A percentile compares a stretch with the other conserved stretches of the same genome.
Evolutionary conservation across 2,113 vertebrate genomes (phyloP).

Genomic region (pig (Sus scrofa)): DNA sequence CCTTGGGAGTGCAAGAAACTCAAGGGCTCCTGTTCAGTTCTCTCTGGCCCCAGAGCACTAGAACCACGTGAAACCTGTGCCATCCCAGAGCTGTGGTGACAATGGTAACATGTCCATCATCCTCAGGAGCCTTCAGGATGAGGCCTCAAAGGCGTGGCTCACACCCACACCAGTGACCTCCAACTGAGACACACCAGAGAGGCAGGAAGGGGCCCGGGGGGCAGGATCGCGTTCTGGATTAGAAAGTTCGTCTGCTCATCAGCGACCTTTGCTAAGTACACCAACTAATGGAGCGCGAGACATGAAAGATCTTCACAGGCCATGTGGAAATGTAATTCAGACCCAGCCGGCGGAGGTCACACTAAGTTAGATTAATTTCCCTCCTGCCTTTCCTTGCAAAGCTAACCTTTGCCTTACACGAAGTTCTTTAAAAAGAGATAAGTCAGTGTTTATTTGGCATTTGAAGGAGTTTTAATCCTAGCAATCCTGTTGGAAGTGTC

Average conservation of each 20-base stretch:
- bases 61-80: accelerated
- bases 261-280: slow-evolving; percentile 76
- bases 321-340: slow-evolving; percentile 84
- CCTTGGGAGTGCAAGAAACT: accelerated
- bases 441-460: slow-evolving; percentile 45
- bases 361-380: slow-evolving; percentile 81
- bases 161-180: neutral
- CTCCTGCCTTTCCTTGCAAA: slow-evolving; percentile 69
- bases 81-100: accelerated
- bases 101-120: accelerated
- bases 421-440: slow-evolving; percentile 73
- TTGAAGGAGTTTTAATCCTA: slow-evolving; percentile 50
- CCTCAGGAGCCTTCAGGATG: neutral
- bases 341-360: slow-evolving; percentile 74
- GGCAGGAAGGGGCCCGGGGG: neutral
- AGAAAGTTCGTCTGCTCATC: slow-evolving; percentile 77
- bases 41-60: accelerated
- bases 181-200: neutral
- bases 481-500: neutral
- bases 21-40: neutral
- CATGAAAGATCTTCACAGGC: slow-evolving; percentile 77
- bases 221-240: slow-evolving; percentile 43
- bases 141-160: accelerated
- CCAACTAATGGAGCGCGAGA: slow-evolving; percentile 85
- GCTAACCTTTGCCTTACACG: slow-evolving; percentile 78